Percentiles rank a stretch among this genome's conserved stretches.
Conservation (phyloP, 2,113 vertebrate species). For the Sula dactylatra region DNA sequence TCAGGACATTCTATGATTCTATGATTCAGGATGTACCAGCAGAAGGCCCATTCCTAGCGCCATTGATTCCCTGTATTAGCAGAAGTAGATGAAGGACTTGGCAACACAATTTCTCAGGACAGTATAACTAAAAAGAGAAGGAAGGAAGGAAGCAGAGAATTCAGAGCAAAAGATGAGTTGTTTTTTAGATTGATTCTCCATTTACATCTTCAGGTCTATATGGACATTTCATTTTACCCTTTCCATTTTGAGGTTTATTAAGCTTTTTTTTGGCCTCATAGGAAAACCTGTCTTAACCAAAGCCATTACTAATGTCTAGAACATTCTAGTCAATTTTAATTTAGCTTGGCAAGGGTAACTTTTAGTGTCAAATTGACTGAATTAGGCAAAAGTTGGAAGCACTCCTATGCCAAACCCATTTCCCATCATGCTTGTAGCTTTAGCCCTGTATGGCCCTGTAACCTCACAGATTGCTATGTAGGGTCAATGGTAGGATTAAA, state of each 20-base stretch:
- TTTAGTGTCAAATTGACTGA: background rate
- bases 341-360: background rate
- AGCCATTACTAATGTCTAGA: background rate
- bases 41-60: background rate
- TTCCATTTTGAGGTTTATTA: background rate
- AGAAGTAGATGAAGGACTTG: background rate
- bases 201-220: background rate
- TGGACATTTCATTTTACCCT: background rate
- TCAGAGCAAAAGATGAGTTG: background rate
- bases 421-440: background rate
- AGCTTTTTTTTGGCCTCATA: background rate
- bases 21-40: too few relatives aligned
- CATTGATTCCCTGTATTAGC: background rate
- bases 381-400: background rate
- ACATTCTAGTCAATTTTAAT: background rate
- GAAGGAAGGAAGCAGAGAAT: background rate
- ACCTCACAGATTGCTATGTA: background rate
- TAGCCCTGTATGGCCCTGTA: background rate
- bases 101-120: background rate
- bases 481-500: background rate
- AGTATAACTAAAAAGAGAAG: background rate
- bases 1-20: too few relatives aligned
- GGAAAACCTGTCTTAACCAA: background rate
- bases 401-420: background rate
- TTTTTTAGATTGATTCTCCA: background rate